Evolutionary conservation across 2,888 invertebrate species (phyloP), one percentile per base, ranked within the genome.

Genomic region (Hypolimnas misippus): DNA sequence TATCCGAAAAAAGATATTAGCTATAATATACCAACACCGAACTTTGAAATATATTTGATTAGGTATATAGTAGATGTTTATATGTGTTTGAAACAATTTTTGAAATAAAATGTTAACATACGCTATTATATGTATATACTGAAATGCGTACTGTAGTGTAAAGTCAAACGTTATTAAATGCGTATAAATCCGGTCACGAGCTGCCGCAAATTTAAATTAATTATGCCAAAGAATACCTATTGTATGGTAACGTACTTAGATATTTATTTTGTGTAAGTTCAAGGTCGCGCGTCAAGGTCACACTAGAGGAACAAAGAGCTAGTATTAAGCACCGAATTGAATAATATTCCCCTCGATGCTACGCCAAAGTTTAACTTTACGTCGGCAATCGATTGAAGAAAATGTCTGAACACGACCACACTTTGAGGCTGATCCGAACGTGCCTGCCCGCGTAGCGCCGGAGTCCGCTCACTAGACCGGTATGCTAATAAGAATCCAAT

Each of bases 241-340:
- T 52, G 14, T 54, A 54, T 29, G 35, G 33, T 54, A 38, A 31
- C 53, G 52, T 44, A 60, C 59, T 54, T 60, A 54, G 54, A 49
- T 60, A 60, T 60, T 49, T 49, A 49, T 49, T 60, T 60, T 40
- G 59, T 42, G 21, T 44, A 79, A 74, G 81, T 78, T 82, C 83
- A 87, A 87, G 87, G 87, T 86, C 83, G 77, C 68, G 60, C 69
- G 60, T 67, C 84, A 87, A 87, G 85, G 87, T 86, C 84, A 80
- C 64, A 62, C 56, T 62, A 67, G 67, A 69, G 50, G 66, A 74
- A 75, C 75, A 74, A 76, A 73, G 72, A 70, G 69, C 42, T 54
- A 57, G 46, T 55, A 17, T 46, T 10, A 16, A 53, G 46, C 12
- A 38, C 16, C 16, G 16, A 60, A 25, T 38, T 46, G 3, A 35